These are phyloP conservation scores for Haplotaxodon microlepis DNA, from an alignment of 2,113 vertebrate species.

Conservation along the genomic window DNA sequence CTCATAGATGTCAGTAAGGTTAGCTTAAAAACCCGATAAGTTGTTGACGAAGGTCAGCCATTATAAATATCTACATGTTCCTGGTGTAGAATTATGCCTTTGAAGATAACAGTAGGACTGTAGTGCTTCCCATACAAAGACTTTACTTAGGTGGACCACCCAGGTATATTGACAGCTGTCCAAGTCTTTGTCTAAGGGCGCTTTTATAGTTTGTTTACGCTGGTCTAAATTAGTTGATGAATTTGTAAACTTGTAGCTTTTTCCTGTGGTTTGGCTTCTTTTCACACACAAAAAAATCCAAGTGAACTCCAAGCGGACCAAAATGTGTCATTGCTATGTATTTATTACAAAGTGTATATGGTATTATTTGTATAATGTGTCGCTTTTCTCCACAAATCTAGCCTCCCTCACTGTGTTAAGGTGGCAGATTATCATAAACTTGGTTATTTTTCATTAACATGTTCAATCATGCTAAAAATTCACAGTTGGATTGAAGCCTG, in stretches of 20 bases:
- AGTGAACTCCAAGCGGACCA: background rate
- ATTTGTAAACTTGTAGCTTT: background rate
- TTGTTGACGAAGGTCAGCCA: background rate
- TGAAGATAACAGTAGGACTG: background rate
- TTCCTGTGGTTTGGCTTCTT: background rate
- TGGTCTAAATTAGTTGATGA: background rate
- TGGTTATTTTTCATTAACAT: background rate
- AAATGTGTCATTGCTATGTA: background rate
- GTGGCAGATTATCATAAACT: background rate
- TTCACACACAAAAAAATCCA: background rate
- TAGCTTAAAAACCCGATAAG: background rate
- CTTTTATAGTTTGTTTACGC: background rate
- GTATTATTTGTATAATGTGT: background rate
- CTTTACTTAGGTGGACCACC: background rate
- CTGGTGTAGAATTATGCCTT: background rate
- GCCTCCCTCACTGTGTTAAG: background rate
- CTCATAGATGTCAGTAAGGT: background rate
- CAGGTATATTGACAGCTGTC: background rate
- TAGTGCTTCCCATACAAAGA: background rate
- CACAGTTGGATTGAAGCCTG: background rate
- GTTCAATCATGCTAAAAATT: background rate
- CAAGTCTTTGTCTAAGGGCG: background rate
- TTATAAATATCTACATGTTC: background rate
- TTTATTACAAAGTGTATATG: background rate
- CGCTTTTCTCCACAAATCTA: background rate